Percentiles rank a stretch among this genome's conserved stretches.
These are phyloP conservation scores for Melanostoma mellinum DNA, from an alignment of 2,888 invertebrate genomes.

Conservation along the genomic window DNA sequence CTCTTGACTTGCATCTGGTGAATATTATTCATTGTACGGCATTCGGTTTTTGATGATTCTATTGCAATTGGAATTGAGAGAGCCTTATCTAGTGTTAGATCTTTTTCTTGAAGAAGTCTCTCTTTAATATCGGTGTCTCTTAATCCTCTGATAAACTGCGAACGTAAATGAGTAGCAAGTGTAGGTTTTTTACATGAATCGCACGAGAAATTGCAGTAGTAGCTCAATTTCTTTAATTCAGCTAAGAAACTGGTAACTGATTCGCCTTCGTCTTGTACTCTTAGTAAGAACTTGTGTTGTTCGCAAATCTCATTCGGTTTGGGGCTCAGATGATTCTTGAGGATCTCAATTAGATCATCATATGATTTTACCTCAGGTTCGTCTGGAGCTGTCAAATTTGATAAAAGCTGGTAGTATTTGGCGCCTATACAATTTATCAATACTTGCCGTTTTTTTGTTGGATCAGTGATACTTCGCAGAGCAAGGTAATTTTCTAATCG, in stretches of 20 bases:
- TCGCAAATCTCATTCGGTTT: background rate
- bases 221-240: conserved; percentile 7
- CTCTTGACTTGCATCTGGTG: conserved; percentile 9
- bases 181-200: conserved; percentile 45
- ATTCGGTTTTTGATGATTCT: conserved; percentile 53
- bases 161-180: conserved; percentile 44
- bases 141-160: conserved; percentile 51
- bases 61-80: conserved; percentile 39
- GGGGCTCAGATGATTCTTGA: conserved; percentile 17
- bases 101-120: conserved; percentile 32
- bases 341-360: conserved; percentile 8
- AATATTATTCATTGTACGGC: conserved; percentile 30
- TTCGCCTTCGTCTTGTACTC: conserved; percentile 10
- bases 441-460: conserved; percentile 24
- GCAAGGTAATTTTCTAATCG: conserved; percentile 11
- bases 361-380: conserved; percentile 21
- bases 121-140: conserved; percentile 38
- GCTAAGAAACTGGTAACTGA: conserved; percentile 8
- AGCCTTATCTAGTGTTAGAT: conserved; percentile 32
- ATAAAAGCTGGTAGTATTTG: background rate
- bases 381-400: conserved; percentile 31
- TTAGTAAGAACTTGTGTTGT: conserved; percentile 1
- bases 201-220: background rate
- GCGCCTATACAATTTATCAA: conserved; percentile 28
- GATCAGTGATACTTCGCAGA: conserved; percentile 14